phyloP scores from a whole-genome alignment of 2,113 vertebrate species.

The Bombycilla garrulus region DNA sequence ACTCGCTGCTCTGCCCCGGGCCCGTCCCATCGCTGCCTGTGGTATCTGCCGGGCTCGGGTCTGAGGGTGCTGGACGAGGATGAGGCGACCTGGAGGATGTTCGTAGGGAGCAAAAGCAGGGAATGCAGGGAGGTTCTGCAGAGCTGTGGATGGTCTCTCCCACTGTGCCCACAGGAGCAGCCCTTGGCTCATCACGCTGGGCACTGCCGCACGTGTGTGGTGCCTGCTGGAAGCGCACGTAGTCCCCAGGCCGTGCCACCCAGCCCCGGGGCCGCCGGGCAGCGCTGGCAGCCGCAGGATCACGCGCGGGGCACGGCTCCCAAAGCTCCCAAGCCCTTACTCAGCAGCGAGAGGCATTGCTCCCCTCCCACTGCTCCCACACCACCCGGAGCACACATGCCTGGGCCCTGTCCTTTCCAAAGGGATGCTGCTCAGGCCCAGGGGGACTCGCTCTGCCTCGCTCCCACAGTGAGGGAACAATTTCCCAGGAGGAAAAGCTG shows the following conservation, averaged over 20 bases:
- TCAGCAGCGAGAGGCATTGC: neutral
- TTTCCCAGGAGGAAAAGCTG: neutral
- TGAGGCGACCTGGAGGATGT: neutral
- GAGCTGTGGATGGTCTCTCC: neutral
- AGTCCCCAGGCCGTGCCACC: neutral
- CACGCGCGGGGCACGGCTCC: rapidly evolving
- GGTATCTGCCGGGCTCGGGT: neutral
- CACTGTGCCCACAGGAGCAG: rapidly evolving
- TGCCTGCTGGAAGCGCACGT: neutral
- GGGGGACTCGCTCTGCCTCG: neutral
- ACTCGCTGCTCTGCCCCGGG: neutral
- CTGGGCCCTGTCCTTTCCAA: neutral
- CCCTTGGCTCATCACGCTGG: neutral
- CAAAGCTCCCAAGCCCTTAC: neutral
- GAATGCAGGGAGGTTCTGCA: neutral
- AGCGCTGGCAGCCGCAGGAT: neutral
- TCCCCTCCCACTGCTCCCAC: neutral
- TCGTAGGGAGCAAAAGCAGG: neutral
- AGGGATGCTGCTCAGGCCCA: neutral
- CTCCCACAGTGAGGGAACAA: rapidly evolving
- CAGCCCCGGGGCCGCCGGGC: neutral
- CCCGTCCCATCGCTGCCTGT: neutral
- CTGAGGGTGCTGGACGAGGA: neutral
- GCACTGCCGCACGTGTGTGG: neutral
- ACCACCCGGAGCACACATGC: neutral